These are phyloP conservation scores for Sphecodes monilicornis DNA, from an alignment of 2,888 invertebrate species.

Conservation along the genomic window DNA sequence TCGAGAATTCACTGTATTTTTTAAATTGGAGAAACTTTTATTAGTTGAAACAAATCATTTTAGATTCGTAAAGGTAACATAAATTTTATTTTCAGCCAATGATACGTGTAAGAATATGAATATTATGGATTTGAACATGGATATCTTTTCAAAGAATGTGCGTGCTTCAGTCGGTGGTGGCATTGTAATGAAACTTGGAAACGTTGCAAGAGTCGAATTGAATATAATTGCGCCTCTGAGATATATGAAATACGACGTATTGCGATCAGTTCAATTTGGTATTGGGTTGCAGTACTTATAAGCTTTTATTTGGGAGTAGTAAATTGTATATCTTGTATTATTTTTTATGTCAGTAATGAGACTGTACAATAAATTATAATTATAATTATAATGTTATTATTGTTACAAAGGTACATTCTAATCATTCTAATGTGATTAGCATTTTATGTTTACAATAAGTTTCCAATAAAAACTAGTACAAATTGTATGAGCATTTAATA, in stretches of 20 bases:
- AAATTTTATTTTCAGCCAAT: slow-evolving; percentile 82
- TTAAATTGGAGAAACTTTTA: not conserved
- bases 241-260: slow-evolving; percentile 88
- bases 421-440: slow-evolving; percentile 19
- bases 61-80: not conserved
- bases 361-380: slow-evolving; percentile 56
- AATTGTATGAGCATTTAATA: slow-evolving; percentile 8
- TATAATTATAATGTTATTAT: slow-evolving; percentile 48
- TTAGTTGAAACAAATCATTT: not conserved
- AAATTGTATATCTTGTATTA: slow-evolving; percentile 50
- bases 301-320: slow-evolving; percentile 68
- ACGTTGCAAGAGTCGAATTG: slow-evolving; percentile 96
- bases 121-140: slow-evolving; percentile 69
- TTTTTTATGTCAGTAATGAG: slow-evolving; percentile 40
- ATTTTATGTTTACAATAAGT: slow-evolving; percentile 24
- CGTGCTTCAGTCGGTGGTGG: slow-evolving; percentile 94
- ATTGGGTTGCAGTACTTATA: slow-evolving; percentile 93
- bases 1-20: no score
- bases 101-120: slow-evolving; percentile 82
- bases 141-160: slow-evolving; percentile 85
- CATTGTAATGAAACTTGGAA: slow-evolving; percentile 92
- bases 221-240: slow-evolving; percentile 95
- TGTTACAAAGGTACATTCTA: slow-evolving; percentile 19
- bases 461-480: slow-evolving; percentile 43
- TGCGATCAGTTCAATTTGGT: slow-evolving; percentile 93